phyloP scores from a whole-genome alignment of 2,888 invertebrate species.

The Drosophila paucipuncta region DNA sequence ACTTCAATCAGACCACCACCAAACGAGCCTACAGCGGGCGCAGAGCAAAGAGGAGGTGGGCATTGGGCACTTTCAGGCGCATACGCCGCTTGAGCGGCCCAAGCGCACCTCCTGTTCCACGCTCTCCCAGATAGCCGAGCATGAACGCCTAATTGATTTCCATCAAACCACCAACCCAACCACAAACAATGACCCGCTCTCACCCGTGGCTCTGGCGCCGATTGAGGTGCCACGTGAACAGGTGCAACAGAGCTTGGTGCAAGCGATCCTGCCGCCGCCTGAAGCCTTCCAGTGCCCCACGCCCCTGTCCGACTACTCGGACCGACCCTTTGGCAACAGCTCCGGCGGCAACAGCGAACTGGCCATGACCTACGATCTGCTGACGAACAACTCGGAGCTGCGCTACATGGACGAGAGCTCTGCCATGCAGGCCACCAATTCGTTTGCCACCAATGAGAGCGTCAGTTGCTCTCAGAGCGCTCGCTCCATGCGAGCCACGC shows the following conservation, averaged over 20 bases:
- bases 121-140: conserved; percentile 81
- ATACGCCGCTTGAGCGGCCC: conserved; percentile 88
- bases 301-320: conserved; percentile 87
- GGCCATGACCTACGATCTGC: conserved; percentile 90
- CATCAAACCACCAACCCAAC: conserved; percentile 34
- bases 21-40: conserved; percentile 62
- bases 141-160: conserved; percentile 73
- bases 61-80: conserved; percentile 87
- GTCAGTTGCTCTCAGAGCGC: conserved; percentile 81
- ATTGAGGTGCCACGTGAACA: conserved; percentile 83
- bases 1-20: conserved; percentile 1
- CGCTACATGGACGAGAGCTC: conserved; percentile 97
- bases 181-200: conserved; percentile 71
- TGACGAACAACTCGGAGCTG: conserved; percentile 94
- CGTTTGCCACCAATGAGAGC: conserved; percentile 91
- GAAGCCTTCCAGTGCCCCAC: conserved; percentile 90
- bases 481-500: conserved; percentile 35
- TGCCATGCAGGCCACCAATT: conserved; percentile 88
- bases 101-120: conserved; percentile 85
- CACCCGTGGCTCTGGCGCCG: conserved; percentile 84
- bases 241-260: conserved; percentile 86
- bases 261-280: conserved; percentile 91
- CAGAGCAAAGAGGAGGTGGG: conserved; percentile 84
- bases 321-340: conserved; percentile 87
- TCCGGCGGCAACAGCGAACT: conserved; percentile 86